Evolutionary conservation across 35 echinoderm and acorn worm genomes (phyloP), one percentile per base, ranked within the genome.

Genomic region (Amphiura filiformis): DNA sequence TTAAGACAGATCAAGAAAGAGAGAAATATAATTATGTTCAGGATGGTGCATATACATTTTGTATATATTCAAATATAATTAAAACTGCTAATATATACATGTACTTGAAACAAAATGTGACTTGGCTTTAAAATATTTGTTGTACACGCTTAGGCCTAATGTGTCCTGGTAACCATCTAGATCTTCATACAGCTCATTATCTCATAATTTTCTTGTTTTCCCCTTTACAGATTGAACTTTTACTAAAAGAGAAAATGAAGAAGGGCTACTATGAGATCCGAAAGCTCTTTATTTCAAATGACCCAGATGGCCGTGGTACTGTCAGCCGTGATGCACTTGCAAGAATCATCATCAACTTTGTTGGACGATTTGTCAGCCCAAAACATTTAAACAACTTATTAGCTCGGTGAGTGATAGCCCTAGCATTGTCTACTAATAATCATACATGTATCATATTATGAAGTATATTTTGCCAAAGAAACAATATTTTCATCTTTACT

Each of bases 251-350:
- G n/a, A 92, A 91, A 57, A 36, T 94, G 0, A 94, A 94, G 88
- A 91, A 86, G 15, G 84, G 84, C 64, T 99, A 94, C 56, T 99
- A 88, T 87, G 93, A 94, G 52, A 61, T 99, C 4, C 87, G 90
- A 57, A 99, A 99, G 79, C 85, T 94, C 0, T 99, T 99, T 22
- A 61, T 98, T 12, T 88, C 93, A 9, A 99, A 99, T 35, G 96
- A 99, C 80, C 96, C 92, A 0, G 93, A 99, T 37, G 96, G 96
- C 0, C 49, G 93, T n/a, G 96, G 96, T 0, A 99, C 80, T 40
- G 90, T 99, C 28, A 93, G 82, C 80, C 87, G 90, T 32, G 96
- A 99, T 33, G 96, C 96, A 31, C 84, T 99, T 0, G 86, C 90
- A 37, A 82, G 96, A 23, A 92, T 94, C 14, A 40, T 99, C 64